phyloP scores from a whole-genome alignment of 1,140 invertebrate genomes.

The Onthophagus taurus region DNA sequence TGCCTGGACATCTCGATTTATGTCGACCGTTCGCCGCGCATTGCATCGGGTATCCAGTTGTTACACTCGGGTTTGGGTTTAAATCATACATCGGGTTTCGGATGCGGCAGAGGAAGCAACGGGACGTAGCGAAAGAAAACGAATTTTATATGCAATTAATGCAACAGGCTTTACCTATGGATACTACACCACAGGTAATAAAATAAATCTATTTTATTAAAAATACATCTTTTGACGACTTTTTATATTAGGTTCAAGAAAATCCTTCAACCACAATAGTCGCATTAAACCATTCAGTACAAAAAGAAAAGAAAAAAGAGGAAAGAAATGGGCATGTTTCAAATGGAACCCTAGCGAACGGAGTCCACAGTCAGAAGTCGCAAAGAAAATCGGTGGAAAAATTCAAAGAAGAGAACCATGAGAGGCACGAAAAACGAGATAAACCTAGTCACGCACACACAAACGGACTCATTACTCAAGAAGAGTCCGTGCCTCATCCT shows the following conservation, averaged over 20 bases:
- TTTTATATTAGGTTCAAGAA: conserved; percentile 8
- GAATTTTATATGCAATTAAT: conserved; percentile 91
- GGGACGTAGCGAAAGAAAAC: conserved; percentile 90
- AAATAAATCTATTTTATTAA: too few relatives aligned
- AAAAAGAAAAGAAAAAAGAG: conserved; percentile 17
- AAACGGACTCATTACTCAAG: conserved; percentile 31
- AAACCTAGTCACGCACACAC: conserved; percentile 30
- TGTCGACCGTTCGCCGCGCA: conserved; percentile 97
- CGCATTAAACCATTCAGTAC: conserved; percentile 2
- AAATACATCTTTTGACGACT: too few relatives aligned
- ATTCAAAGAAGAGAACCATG: conserved; percentile 32
- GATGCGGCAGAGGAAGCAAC: conserved; percentile 84
- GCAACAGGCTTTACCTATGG: conserved; percentile 79
- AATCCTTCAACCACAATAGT: not conserved
- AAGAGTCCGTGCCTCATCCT: too few relatives aligned
- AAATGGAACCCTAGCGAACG: conserved; percentile 31
- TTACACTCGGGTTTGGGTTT: conserved; percentile 92
- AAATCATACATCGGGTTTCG: conserved; percentile 87
- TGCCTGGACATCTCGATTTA: conserved; percentile 85
- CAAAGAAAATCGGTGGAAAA: conserved; percentile 31
- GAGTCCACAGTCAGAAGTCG: conserved; percentile 23
- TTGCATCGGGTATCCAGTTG: conserved; percentile 94
- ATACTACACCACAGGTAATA: conserved; percentile 45
- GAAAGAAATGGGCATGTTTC: conserved; percentile 35
- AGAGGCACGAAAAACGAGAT: conserved; percentile 25